Evolutionary conservation across 2,113 vertebrate genomes (phyloP), one percentile per base, ranked within the genome.

Genomic region (Trichomycterus rosablanca): DNA sequence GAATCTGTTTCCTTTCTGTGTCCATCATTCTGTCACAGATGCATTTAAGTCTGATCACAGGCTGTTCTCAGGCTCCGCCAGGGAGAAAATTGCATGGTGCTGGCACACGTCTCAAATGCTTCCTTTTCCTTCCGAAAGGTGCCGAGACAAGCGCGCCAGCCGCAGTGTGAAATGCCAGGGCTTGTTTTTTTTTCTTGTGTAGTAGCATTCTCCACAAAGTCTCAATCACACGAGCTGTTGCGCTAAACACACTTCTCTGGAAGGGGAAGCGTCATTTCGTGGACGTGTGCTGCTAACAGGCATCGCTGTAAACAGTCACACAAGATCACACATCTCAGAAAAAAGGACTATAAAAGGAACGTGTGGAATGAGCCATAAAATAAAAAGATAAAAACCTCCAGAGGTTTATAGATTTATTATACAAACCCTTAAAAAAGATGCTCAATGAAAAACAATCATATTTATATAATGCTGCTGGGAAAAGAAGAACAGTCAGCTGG

Each of bases 1-100:
- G n/a, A n/a, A n/a, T n/a, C n/a, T n/a, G n/a, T n/a, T n/a, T n/a
- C n/a, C n/a, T n/a, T n/a, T n/a, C n/a, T n/a, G n/a, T n/a, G n/a
- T n/a, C n/a, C n/a, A n/a, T n/a, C n/a, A n/a, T 53, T 65, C 65
- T 49, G 61, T 60, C 62, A 65, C 23, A 54, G 60, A 48, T 11
- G 28, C 53, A 48, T 55, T 54, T 26, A 19, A 48, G 56, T 18
- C 19, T 24, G 57, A 56, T 44, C 60, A 45, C 43, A 5, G 24
- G 20, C 40, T 48, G 45, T 34, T n/a, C n/a, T n/a, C n/a, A n/a
- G n/a, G n/a, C n/a, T n/a, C n/a, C n/a, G n/a, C n/a, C n/a, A n/a
- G n/a, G n/a, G 14, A 37, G 50, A 7, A 50, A 61, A 61, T 60
- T 66, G 34, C 34, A n/a, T n/a, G n/a, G n/a, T n/a, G n/a, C n/a